Evolutionary conservation across 1,140 invertebrate genomes (phyloP).

Genomic region (Amyelois transitella): DNA sequence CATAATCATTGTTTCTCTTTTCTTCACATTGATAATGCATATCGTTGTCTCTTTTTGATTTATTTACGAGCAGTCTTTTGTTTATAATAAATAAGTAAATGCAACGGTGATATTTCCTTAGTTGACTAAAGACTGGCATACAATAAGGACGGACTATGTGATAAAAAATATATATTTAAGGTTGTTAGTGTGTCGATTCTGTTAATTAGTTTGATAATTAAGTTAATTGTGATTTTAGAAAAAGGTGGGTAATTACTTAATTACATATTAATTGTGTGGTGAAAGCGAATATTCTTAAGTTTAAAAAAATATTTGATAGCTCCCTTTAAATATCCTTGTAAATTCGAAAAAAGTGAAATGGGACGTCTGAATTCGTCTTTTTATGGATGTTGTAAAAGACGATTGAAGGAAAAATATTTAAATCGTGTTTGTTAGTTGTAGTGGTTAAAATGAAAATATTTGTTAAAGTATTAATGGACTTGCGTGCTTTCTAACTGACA

Average conservation of each 20-base stretch:
- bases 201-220: not conserved
- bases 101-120: not conserved
- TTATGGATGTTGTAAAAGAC: too few relatives aligned
- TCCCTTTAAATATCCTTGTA: too few relatives aligned
- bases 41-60: not conserved
- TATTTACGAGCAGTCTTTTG: not conserved
- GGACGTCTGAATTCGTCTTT: too few relatives aligned
- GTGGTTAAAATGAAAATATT: too few relatives aligned
- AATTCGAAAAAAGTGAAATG: too few relatives aligned
- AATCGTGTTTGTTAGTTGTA: too few relatives aligned
- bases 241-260: not conserved
- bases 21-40: not conserved
- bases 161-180: not conserved
- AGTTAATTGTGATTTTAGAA: not conserved
- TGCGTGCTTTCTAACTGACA: too few relatives aligned
- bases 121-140: not conserved
- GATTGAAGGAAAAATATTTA: too few relatives aligned
- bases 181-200: not conserved
- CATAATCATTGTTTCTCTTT: not conserved
- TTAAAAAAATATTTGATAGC: too few relatives aligned
- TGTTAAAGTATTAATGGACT: too few relatives aligned
- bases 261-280: too few relatives aligned
- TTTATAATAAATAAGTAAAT: not conserved
- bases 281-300: too few relatives aligned
- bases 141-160: not conserved